Evolutionary conservation across 2,888 invertebrate genomes (phyloP), one percentile per base, ranked within the genome.

Genomic region (Apamea epomidion): DNA sequence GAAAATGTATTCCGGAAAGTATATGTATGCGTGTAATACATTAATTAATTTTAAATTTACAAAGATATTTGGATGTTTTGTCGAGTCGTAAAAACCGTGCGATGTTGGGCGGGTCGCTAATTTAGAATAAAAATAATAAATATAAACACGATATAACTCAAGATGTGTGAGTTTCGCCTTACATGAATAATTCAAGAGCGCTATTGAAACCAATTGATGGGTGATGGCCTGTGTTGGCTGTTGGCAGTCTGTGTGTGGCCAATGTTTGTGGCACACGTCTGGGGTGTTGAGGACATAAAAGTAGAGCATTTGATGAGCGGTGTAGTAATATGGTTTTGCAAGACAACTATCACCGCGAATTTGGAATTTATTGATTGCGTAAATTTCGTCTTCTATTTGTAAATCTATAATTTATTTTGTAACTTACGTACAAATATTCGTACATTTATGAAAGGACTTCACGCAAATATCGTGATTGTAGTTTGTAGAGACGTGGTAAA

Each of bases 121-220:
- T 62, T 62, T n/a, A 62, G 37, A 72, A 62, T 76, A 62, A 37
- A 77, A 77, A 37, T 48, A 83, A 86, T 82, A 90, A 85, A 91
- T 84, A 89, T 89, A 89, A 87, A 84, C 82, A 88, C 88, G 87
- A 90, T 83, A 85, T 76, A 73, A 81, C 74, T 80, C 70, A 69
- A 85, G 76, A 86, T 81, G 84, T 84, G 83, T 80, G 82, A 80
- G 87, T 85, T 90, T 88, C 83, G 91, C 88, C 83, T 84, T 80
- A 80, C 75, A 85, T 94, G 92, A 92, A 94, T 94, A 88, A 94
- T 94, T 92, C 92, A 94, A 91, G 70, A 86, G 79, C 29, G 70
- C 80, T 88, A 92, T 92, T 91, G 90, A 92, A 90, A 89, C 72
- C 82, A 77, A 85, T 65, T 81, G 81, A 80, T 81, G 73, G 82